Base-by-base conservation (phyloP, 92 coral and sea anemone genomes). In the Isaurus tuberculatus region DNA sequence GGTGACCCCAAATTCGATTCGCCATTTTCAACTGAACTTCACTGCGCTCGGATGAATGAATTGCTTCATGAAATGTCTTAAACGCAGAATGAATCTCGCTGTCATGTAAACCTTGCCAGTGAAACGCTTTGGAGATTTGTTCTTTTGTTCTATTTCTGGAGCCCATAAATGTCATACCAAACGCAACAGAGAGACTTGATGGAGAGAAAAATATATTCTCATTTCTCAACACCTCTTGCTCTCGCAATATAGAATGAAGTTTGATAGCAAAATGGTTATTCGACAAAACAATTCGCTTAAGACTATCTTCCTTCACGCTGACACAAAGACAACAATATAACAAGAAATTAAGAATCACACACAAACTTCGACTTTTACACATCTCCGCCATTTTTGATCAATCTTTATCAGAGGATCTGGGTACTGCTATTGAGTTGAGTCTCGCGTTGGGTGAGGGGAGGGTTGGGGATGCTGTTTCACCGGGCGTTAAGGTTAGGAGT, bases 1-100 rank as follows among this genome's bases (percentile, higher is more conserved):
- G 26, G 44, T 92, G 98, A 26, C 92, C 92, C 98, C 98, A 97
- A 30, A 97, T 79, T 23, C 96, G 88, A 83, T 97, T 97, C 15
- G 91, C 99, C 37, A 94, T 88, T 84, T 88, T 90, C 32, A 97
- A 58, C 75, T 90, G 90, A 5, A 88, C 49, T 15, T 55, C 82
- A 31, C 71, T 57, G 37, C 78, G 81, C 22, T 91, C 91, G 13
- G 83, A 79, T 31, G 60, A 86, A 40, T 23, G 83, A 33, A 94
- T 67, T 15, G 92, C 89, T 79, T 97, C 97, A 42, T 89, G 97
- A n/a, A 96, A 70, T 14, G 69, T 53, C 33, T 96, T 94, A 70
- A 94, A 72, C 25, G 91, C 89, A 33, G 80, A 73, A 80, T 94
- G 93, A 23, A 94, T 88, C 9, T 91, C 85, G 75, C 86, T 89